phyloP scores from a whole-genome alignment of 2,888 invertebrate species.

The Drosophila dives region DNA sequence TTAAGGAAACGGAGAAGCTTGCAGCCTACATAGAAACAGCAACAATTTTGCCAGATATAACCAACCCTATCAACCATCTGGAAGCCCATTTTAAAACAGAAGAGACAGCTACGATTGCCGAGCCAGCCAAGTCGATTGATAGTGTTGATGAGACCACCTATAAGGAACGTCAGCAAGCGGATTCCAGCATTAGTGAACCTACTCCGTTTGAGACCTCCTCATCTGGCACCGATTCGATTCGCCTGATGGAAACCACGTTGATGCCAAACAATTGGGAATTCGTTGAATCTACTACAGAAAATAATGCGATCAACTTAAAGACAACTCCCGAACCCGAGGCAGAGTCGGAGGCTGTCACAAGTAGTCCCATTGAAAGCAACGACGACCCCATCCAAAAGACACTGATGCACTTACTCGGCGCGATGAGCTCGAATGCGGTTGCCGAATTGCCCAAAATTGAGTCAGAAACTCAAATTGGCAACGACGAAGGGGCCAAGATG shows the following conservation, averaged over 20 bases:
- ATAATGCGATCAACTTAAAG: not conserved
- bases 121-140: not conserved
- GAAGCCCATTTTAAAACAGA: not conserved
- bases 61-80: not conserved
- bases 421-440: slow-evolving; percentile 10
- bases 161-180: not conserved
- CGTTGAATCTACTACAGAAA: slow-evolving; percentile 24
- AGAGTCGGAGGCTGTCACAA: not conserved
- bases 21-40: not conserved
- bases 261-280: not conserved
- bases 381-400: not conserved
- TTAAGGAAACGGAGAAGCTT: not conserved
- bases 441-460: not conserved
- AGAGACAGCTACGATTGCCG: slow-evolving; percentile 1
- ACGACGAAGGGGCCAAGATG: not conserved
- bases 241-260: slow-evolving; percentile 13
- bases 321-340: slow-evolving; percentile 8
- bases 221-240: slow-evolving; percentile 1
- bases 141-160: not conserved
- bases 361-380: not conserved
- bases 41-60: slow-evolving; percentile 14
- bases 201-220: not conserved
- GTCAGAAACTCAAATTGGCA: not conserved
- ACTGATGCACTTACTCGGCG: slow-evolving; percentile 12
- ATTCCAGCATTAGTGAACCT: slow-evolving; percentile 11